Evolutionary conservation across 2,113 vertebrate species (phyloP).

Genomic region (Pimephales promelas): DNA sequence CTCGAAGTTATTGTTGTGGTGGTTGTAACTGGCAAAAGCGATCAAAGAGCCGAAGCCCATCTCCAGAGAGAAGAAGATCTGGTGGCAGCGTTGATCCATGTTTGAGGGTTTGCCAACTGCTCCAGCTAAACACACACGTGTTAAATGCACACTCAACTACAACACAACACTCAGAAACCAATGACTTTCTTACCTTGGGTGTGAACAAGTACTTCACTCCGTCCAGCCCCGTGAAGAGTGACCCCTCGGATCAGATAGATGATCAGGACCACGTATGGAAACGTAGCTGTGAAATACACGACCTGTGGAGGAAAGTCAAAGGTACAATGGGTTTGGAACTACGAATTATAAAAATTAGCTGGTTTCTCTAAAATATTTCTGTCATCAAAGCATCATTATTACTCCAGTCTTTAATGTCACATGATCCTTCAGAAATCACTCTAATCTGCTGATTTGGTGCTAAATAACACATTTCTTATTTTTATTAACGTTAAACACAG

Average conservation of each 20-base stretch:
- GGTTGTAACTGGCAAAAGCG: constrained; percentile 93
- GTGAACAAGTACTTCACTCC: constrained; percentile 92
- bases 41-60: constrained; percentile 93
- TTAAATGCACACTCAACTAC: neutral
- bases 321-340: too few species aligned
- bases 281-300: constrained; percentile 87
- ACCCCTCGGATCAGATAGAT: constrained; percentile 89
- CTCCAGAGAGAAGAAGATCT: constrained; percentile 96
- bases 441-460: too few species aligned
- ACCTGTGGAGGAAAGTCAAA: constrained; percentile 73
- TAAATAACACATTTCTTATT: too few species aligned
- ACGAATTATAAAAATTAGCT: neutral
- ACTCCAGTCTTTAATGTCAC: too few species aligned
- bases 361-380: too few species aligned
- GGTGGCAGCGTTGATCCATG: constrained; percentile 95
- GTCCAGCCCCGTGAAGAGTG: constrained; percentile 88
- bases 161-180: neutral
- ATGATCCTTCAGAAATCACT: too few species aligned
- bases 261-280: constrained; percentile 89
- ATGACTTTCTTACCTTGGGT: constrained; percentile 81
- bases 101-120: constrained; percentile 82
- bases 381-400: too few species aligned
- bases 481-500: too few species aligned
- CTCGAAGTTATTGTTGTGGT: constrained; percentile 88
- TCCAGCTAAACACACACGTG: constrained; percentile 76